Evolutionary conservation across 2,113 vertebrate genomes (phyloP), one percentile per base, ranked within the genome.

Genomic region (Hemibagrus wyckioides): DNA sequence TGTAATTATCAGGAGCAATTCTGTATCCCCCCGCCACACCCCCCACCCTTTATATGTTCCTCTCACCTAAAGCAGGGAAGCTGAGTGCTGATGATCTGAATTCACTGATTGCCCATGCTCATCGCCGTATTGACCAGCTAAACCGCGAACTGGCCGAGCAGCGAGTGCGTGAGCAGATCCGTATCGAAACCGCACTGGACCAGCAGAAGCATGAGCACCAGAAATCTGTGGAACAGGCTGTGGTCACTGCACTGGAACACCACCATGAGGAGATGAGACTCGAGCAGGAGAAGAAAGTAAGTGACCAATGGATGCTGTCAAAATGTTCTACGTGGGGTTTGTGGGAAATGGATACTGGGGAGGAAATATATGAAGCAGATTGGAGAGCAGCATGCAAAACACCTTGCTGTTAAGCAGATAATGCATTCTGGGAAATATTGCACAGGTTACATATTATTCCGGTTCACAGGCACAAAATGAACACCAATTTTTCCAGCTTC

Each of bases 121-220:
- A 99, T 89, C 98, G 98, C 0, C 98, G 97, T 84, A 98, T 99
- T 0, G 98, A 99, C 92, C 98, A 99, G 92, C 91, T 99, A 2
- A 98, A 97, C 92, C 93, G 89, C 87, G 95, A 97, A 91, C 95
- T 99, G 80, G 97, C 97, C 0, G 97, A 99, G 85, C 97, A 98
- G 94, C 92, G 97, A 0, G 97, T 97, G 41, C 86, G 95, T 0
- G 97, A 99, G 86, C 96, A 98, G 93, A 96, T 99, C 91, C 97
- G 96, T 91, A 96, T 99, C 0, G 95, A 98, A 2, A 1, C 90
- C 0, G 97, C 98, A 0, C 92, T 99, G 88, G 94, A 97, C 76
- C 97, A 98, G 56, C 98, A 98, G 92, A 98, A 96, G 84, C 91
- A 96, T 7, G 98, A 99, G 88, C 94, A 99, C 75, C 96, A 96